Base-by-base conservation (phyloP, 1,140 invertebrate species). In the Bactericera cockerelli region DNA sequence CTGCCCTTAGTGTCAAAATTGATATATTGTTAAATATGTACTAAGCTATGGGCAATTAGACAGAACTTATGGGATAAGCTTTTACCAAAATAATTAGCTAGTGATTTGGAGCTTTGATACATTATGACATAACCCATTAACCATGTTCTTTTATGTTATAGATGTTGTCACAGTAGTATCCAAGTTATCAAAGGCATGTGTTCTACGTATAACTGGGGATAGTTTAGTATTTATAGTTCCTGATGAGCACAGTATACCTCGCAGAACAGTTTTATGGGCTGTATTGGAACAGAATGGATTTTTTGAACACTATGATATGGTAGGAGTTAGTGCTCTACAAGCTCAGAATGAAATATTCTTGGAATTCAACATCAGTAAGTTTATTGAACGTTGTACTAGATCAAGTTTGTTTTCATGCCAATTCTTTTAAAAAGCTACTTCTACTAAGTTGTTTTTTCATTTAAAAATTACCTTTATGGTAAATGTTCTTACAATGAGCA, bases 251-350 rank as follows among this genome's bases (percentile, higher is more conserved):
- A 71, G 76, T 31, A 77, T 77, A 28, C 78, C 80, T 14, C 72
- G 77, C 3, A 74, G 78, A 22, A 84, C 87, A 0, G 74, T 82
- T 26, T 77, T 88, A 0, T 93, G 89, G 89, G 86, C 84, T 66
- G 83, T 86, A 70, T 72, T 93, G 26, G 76, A 79, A 22, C 79
- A 83, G 64, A 72, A 75, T 57, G 80, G 86, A 69, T 92, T 91
- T 70, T 93, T 92, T 69, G 79, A 79, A 60, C 86, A 91, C 64
- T 93, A 88, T 67, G 77, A 78, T 59, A 80, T 92, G 77, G 75
- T 77, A 61, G 87, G 89, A 2, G 76, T 87, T 0, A 78, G 19
- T 49, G 42, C 42, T 19, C 22, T 49, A 10, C 8, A 80, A 33
- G 76, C 80, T 10, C 57, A 59, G 56, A 84, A 87, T 71, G 85